Evolutionary conservation across 2,888 invertebrate species (phyloP).

Genomic region (Epirrhoe tristata): DNA sequence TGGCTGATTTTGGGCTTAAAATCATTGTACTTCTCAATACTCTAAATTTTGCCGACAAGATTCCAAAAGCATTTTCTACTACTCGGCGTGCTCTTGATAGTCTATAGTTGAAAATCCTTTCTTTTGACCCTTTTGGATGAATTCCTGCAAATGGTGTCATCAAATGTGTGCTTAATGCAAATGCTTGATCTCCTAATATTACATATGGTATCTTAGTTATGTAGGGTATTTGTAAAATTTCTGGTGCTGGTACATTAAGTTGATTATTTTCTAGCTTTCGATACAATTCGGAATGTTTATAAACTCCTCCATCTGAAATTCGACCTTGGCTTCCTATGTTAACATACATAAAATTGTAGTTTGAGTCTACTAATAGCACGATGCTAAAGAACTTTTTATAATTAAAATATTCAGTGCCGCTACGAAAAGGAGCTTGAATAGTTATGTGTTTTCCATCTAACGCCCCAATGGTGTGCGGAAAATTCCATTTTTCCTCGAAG

Average conservation of each 20-base stretch:
- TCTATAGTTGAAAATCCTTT: slow-evolving; percentile 41
- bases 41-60: slow-evolving; percentile 28
- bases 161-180: slow-evolving; percentile 21
- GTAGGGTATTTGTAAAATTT: slow-evolving; percentile 36
- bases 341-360: slow-evolving; percentile 40
- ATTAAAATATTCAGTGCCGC: slow-evolving; percentile 37
- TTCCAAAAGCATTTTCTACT: slow-evolving; percentile 37
- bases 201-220: slow-evolving; percentile 31
- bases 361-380: slow-evolving; percentile 38
- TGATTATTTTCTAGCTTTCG: slow-evolving; percentile 31
- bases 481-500: slow-evolving; percentile 5
- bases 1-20: too few relatives aligned
- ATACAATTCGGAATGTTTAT: slow-evolving; percentile 1
- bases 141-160: slow-evolving; percentile 40
- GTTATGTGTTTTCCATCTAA: slow-evolving; percentile 39
- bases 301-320: slow-evolving; percentile 7
- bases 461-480: background rate
- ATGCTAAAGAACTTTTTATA: slow-evolving; percentile 39
- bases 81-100: slow-evolving; percentile 42
- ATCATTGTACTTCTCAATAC: too few relatives aligned
- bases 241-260: slow-evolving; percentile 29
- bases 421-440: slow-evolving; percentile 37
- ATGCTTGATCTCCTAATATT: slow-evolving; percentile 38
- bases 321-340: slow-evolving; percentile 9
- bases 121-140: slow-evolving; percentile 36